These are phyloP conservation scores for Hippoglossus hippoglossus DNA, from an alignment of 2,797 vertebrate genomes.

Conservation along the genomic window DNA sequence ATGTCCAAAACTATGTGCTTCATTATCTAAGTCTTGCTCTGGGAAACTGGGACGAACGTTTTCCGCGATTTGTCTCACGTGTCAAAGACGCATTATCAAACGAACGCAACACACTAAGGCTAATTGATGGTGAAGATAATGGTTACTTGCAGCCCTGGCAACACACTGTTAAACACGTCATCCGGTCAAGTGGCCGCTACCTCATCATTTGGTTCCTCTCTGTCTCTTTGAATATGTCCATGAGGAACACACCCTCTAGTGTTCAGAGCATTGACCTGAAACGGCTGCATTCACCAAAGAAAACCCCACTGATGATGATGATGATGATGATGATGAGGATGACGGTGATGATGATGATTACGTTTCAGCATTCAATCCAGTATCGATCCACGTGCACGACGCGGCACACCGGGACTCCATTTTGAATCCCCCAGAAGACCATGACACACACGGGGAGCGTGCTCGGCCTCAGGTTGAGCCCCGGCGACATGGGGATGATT, in stretches of 20 bases:
- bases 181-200: background rate
- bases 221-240: slow-evolving; percentile 27
- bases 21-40: too few species aligned
- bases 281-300: slow-evolving; percentile 17
- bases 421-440: slow-evolving; percentile 28
- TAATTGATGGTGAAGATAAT: background rate
- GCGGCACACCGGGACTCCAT: slow-evolving; percentile 45
- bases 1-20: too few species aligned
- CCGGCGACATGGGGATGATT: background rate
- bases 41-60: background rate
- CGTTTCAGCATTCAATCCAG: background rate
- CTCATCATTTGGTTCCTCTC: background rate
- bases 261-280: slow-evolving; percentile 47
- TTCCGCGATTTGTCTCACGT: background rate
- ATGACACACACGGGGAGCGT: too few species aligned
- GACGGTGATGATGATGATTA: background rate
- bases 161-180: background rate
- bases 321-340: background rate
- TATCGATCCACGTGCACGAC: slow-evolving; percentile 2
- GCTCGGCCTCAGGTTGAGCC: too few species aligned
- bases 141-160: background rate
- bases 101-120: too few species aligned
- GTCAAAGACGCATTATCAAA: background rate
- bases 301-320: background rate
- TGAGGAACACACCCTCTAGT: slow-evolving; percentile 65